Percentiles rank a stretch among this genome's conserved stretches.
Conservation (phyloP, 2,113 vertebrate genomes). For the Lampris megalopsis region DNA sequence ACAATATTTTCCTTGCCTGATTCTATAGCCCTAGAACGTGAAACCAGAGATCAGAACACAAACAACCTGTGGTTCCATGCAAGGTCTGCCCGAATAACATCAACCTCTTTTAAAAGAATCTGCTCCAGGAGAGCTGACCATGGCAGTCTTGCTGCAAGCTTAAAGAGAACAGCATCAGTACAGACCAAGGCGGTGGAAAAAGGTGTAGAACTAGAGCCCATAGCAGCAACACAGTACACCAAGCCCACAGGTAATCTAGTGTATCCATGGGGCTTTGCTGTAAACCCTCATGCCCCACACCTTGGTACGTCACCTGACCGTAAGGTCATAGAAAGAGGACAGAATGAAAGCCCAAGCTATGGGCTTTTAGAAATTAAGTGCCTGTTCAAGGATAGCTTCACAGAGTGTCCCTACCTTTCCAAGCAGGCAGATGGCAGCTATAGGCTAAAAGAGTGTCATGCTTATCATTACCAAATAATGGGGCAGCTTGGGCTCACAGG, state of each 20-base stretch:
- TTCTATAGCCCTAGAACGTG: neutral
- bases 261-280: conserved; percentile 10
- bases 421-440: too few species aligned
- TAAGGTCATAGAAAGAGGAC: conserved; percentile 1
- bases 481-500: conserved; percentile 14
- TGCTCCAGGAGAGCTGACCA: conserved; percentile 12
- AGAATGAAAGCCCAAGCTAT: neutral
- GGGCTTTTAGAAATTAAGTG: too few species aligned
- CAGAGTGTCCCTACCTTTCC: too few species aligned
- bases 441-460: neutral
- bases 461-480: neutral
- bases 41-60: neutral
- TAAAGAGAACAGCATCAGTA: neutral
- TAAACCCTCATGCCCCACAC: conserved; percentile 15
- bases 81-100: neutral
- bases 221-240: neutral
- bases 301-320: conserved; percentile 4
- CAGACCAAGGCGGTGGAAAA: conserved; percentile 6
- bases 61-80: neutral
- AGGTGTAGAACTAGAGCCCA: neutral
- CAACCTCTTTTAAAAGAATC: conserved; percentile 4
- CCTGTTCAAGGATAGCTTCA: too few species aligned
- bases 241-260: neutral
- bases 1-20: neutral
- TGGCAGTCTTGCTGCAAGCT: neutral